Evolutionary conservation across 2,888 invertebrate species (phyloP), one percentile per base, ranked within the genome.

Genomic region (Spodoptera picta): DNA sequence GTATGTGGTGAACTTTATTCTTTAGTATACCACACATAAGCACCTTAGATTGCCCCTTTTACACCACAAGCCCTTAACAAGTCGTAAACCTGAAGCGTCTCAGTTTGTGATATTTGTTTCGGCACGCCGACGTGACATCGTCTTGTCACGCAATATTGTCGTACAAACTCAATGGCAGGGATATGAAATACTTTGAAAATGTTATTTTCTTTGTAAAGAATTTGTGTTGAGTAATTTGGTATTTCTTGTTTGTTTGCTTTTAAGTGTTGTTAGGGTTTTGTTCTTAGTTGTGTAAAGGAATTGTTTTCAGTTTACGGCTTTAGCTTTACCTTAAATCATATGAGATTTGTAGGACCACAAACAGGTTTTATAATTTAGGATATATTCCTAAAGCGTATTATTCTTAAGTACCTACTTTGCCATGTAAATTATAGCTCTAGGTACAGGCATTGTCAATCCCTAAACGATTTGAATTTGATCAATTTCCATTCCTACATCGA

Each of bases 71-170:
- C 12, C 45, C 48, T 69, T 69, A 72, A 54, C 61, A 27, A 44
- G 24, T 42, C 62, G 54, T 75, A 70, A 75, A 73, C 47, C 27
- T 57, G 53, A 70, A 45, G 75, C 53, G 71, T 43, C 58, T 66
- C 58, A 57, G 62, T 62, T 19, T 45, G 43, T 23, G 56, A 47
- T 47, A 66, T 70, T 66, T 75, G 62, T 70, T 69, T 69, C 19
- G 62, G 52, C 73, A 61, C 57, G 45, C 42, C 6, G 58, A 59
- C 64, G 74, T 74, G 74, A 71, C 74, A 63, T 19, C 44, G 42
- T 42, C 59, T 56, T 60, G 64, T 59, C 69, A 71, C 59, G 74
- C 58, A 47, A 59, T 71, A 59, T 69, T 50, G 49, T 59, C 69
- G 62, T 68, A 46, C 57, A 62, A 62, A 70, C 59, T 69, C 69